Percentiles rank a stretch among this genome's conserved stretches.
Evolutionary conservation across 2,888 invertebrate genomes (phyloP).

Genomic region (Embidobia sp.): DNA sequence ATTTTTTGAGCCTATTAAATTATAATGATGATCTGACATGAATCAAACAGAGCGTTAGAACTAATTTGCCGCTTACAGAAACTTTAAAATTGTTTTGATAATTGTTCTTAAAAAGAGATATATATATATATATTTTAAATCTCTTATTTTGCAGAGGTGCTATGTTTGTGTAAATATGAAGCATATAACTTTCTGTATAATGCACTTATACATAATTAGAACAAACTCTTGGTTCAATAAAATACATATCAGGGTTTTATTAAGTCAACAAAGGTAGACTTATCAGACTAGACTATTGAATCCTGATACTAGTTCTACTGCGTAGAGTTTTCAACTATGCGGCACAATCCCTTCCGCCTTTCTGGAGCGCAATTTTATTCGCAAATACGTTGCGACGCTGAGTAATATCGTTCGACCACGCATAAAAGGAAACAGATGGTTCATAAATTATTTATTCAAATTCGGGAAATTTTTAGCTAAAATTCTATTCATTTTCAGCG

Average conservation of each 20-base stretch:
- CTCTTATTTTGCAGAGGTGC: not conserved
- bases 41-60: conserved; percentile 9
- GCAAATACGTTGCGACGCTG: not conserved
- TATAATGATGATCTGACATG: conserved; percentile 23
- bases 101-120: too few species aligned
- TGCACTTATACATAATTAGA: conserved; percentile 15
- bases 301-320: conserved; percentile 36
- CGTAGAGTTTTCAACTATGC: conserved; percentile 3
- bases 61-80: conserved; percentile 8
- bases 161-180: too few species aligned
- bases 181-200: too few species aligned
- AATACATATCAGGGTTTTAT: conserved; percentile 37
- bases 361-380: not conserved
- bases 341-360: not conserved
- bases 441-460: conserved; percentile 35
- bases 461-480: conserved; percentile 4
- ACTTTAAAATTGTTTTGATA: too few species aligned
- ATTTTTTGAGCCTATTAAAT: conserved; percentile 4
- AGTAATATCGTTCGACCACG: conserved; percentile 2
- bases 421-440: conserved; percentile 6
- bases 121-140: too few species aligned
- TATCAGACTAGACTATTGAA: conserved; percentile 24
- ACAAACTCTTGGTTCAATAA: conserved; percentile 26
- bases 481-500: conserved; percentile 31
- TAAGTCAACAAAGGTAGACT: conserved; percentile 9